Base-by-base conservation (phyloP, 2,113 vertebrate species). In the Dipodomys stephensi region DNA sequence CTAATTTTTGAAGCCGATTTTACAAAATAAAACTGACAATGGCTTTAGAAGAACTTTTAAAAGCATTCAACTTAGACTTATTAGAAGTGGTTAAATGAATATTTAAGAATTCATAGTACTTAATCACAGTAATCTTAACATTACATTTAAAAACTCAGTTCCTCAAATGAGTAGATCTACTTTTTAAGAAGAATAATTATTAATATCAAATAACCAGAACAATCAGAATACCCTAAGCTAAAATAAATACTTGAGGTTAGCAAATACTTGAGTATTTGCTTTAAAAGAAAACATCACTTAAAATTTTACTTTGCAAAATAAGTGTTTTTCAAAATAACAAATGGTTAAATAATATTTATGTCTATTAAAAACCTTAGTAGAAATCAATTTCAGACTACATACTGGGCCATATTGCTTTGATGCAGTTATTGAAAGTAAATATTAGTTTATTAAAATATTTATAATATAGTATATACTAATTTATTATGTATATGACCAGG, bases 1-100 rank as follows among this genome's bases (percentile, higher is more conserved):
- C 92, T 94, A 95, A 97, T 94, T 97, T 96, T 92, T 97, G 82
- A 93, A 85, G 72, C 74, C 93, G 57, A 91, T 93, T 95, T 96
- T 95, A 94, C 86, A 95, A 96, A 96, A 94, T 91, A 96, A 96
- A 80, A 88, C 28, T 9, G 7, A 83, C 85, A 93, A 95, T 96
- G 65, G 81, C 92, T 94, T 96, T 88, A 79, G 62, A 94, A 73
- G 73, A 94, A 95, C 74, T 94, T 96, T 86, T 90, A 76, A 94
- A 96, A 91, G 30, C 72, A 94, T 88, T 85, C 27, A 93, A 77
- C 67, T 95, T 90, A 73, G 80, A 80, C 90, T 83, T 90, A 44
- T 95, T 95, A 93, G 25, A 94, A 94, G 72, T 93, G 68, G 72
- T 80, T 93, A 96, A 95, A 92, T 91, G 32, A 94, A 78, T 94